Evolutionary conservation across 2,797 vertebrate species (phyloP).

Genomic region (Borostomias antarcticus): DNA sequence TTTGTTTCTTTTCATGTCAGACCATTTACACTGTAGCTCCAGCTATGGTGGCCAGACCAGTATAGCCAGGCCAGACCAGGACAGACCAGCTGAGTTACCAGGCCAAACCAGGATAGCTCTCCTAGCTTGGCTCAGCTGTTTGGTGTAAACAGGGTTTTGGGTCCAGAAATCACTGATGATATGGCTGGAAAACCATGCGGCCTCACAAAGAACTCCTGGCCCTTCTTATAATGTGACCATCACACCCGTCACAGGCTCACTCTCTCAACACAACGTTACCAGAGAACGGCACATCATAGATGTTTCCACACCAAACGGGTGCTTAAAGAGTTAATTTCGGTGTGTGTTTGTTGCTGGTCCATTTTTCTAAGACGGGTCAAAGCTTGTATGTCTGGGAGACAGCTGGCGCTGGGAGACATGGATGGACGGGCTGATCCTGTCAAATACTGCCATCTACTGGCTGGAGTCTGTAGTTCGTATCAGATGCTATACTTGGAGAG

Average conservation of each 20-base stretch:
- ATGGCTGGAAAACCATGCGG: not conserved
- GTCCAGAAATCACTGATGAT: not conserved
- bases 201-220: not conserved
- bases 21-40: no score
- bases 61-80: not conserved
- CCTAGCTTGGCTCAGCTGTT: no score
- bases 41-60: not conserved
- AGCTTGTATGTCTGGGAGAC: not conserved
- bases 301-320: not conserved
- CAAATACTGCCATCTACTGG: slow-evolving; percentile 70
- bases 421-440: slow-evolving; percentile 32
- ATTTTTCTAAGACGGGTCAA: not conserved
- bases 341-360: not conserved
- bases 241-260: not conserved
- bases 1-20: no score
- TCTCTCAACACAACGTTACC: not conserved
- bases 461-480: no score
- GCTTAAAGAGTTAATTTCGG: not conserved
- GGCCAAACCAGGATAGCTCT: no score
- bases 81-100: no score
- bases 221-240: not conserved
- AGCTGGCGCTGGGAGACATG: not conserved
- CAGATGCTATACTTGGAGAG: no score
- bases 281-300: not conserved
- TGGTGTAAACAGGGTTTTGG: no score